Base-by-base conservation (phyloP, 2,113 vertebrate species). In the Cyrtonyx montezumae region DNA sequence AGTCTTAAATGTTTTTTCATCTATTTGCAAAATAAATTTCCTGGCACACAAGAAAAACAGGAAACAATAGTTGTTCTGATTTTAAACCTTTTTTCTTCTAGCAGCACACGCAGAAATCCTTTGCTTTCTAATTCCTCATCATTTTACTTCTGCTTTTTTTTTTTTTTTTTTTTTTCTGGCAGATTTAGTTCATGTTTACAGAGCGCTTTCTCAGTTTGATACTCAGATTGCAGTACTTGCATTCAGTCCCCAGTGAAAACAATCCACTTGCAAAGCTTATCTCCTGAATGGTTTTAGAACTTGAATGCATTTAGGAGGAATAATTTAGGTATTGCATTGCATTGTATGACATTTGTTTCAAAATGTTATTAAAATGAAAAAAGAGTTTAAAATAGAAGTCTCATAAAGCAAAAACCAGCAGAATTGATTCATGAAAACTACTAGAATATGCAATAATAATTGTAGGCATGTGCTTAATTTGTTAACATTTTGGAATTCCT, bases 51-150 rank as follows among this genome's bases (percentile, higher is more conserved):
- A 66, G 21, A 45, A n/a, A 69, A 11, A 59, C 28, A 66, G 15
- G 2, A 68, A 6, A 8, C 13, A 23, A 9, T 1, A 0, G 7
- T 45, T 77, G 3, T 45, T 86, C 26, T 37, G 2, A 69, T 34
- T 61, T 61, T 45, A 15, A 62, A 46, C 5, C 11, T 36, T 79
- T 46, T 3, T 36, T 80, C 79, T 53, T 14, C 18, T 15, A 43
- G 13, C 18, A 76, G 15, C 58, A 30, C 5, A 49, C 15, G 40
- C 26, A 83, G 7, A 9, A 22, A 11, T 67, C 16, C 19, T 80
- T 68, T 81, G 6, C 15, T 77, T 84, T 73, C 18, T 67, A 28
- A 1, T 45, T 70, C 13, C 9, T 55, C 76, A 21, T 18, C 5
- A 34, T 83, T 76, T 66, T 46, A 6, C 23, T 63, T 34, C 11